Percentiles rank a stretch among this genome's conserved stretches.
phyloP scores from a whole-genome alignment of 2,113 vertebrate genomes.

The Daubentonia madagascariensis region DNA sequence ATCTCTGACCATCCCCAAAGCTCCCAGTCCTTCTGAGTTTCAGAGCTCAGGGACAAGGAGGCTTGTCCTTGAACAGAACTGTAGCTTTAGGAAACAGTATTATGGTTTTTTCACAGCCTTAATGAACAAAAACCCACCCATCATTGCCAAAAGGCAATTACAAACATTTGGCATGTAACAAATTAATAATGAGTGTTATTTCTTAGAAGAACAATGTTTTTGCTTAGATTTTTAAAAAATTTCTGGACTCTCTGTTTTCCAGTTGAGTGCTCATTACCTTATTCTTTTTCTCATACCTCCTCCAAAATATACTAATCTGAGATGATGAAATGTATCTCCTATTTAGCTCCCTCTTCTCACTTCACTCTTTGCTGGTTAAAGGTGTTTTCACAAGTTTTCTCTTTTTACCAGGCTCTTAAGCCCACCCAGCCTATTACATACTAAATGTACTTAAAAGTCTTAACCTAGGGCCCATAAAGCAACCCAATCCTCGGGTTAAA shows the following conservation, averaged over 20 bases:
- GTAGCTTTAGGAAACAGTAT: constrained; percentile 21
- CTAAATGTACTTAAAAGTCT: not conserved
- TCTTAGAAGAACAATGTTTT: constrained; percentile 11
- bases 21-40: not conserved
- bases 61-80: not conserved
- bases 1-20: constrained; percentile 22
- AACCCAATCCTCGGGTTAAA: not conserved
- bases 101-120: not conserved
- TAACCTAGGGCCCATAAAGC: not conserved
- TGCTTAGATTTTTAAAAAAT: not conserved
- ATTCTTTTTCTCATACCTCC: not conserved
- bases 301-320: not conserved
- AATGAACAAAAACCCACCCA: not conserved
- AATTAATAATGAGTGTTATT: not conserved
- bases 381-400: not conserved
- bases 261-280: not conserved
- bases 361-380: not conserved
- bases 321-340: not conserved
- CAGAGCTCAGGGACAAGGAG: constrained; percentile 40
- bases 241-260: not conserved
- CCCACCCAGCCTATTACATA: not conserved
- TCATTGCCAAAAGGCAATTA: not conserved
- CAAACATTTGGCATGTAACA: not conserved
- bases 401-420: not conserved
- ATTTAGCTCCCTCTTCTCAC: not conserved